Evolutionary conservation across 2,888 invertebrate genomes (phyloP), one percentile per base, ranked within the genome.

Genomic region (Ectemnius lituratus): DNA sequence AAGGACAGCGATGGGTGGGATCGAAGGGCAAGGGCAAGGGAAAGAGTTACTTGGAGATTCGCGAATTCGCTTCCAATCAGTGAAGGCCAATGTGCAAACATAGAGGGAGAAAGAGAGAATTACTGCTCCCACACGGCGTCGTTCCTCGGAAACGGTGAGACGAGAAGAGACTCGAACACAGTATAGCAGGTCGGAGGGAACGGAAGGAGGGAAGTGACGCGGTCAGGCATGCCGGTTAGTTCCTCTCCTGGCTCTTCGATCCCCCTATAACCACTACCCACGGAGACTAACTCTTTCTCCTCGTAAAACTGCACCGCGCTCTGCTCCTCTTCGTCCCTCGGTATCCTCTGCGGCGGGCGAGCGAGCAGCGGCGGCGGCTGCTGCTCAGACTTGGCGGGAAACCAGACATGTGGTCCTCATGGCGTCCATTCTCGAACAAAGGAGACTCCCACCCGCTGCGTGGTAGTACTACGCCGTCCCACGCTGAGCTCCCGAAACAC

Each of bases 371-470:
- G 64, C 75, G 72, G 66, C 60, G 62, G 64, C 61, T 61, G 72
- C 45, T 70, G 62, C 63, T 75, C 37, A 74, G 70, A 75, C 79
- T 83, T 83, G 84, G 84, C 86, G 87, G 87, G 87, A 87, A 85
- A 82, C 76, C 81, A 81, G 79, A 84, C 86, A 87, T 85, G 86
- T 85, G 87, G 83, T 87, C 84, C 84, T 86, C 83, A 84, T 85
- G 82, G 81, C 79, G 77, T 82, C 69, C 78, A 79, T 81, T 77
- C 77, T 76, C 80, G 80, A 81, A 81, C 81, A 81, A 83, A 83
- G 83, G 67, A 37, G 37, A 81, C 68, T 73, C 23, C 66, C 70
- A 73, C 80, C 67, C 64, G 70, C 70, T 45, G 69, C 73, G 72
- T 69, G 70, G 73, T 74, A 64, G 71, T 82, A 79, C 74, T 81